phyloP scores from a whole-genome alignment of 2,888 invertebrate species.

The Mesorhabditis belari region DNA sequence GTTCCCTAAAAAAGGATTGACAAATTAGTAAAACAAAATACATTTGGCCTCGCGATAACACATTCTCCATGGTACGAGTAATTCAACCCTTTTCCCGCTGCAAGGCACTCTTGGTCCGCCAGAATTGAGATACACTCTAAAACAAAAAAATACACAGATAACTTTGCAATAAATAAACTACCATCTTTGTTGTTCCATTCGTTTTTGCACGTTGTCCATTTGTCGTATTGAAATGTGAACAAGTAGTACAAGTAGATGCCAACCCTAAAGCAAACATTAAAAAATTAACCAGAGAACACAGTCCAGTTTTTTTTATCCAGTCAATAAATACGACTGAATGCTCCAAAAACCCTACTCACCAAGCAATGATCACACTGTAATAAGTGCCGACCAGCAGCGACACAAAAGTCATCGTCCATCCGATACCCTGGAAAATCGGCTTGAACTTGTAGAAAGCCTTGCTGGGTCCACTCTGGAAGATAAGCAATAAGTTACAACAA shows the following conservation, averaged over 20 bases:
- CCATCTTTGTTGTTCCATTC: constrained; percentile 10
- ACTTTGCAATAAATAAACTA: background rate
- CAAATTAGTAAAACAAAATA: no score
- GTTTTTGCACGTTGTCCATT: constrained; percentile 18
- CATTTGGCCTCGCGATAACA: no score
- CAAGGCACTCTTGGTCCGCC: no score
- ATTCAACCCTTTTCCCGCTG: no score
- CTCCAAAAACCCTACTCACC: constrained; percentile 56
- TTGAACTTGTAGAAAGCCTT: background rate
- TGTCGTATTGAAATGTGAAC: constrained; percentile 4
- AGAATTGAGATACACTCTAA: no score
- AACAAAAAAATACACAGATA: no score
- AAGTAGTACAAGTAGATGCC: constrained; percentile 66
- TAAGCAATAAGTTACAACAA: background rate
- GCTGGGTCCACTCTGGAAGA: background rate
- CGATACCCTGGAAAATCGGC: constrained; percentile 63
- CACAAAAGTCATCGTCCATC: constrained; percentile 84
- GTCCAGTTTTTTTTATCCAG: no score
- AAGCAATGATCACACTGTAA: constrained; percentile 88
- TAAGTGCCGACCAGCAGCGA: constrained; percentile 90
- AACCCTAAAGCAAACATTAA: constrained; percentile 59
- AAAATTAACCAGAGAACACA: no score
- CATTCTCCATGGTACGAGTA: no score
- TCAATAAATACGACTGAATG: background rate
- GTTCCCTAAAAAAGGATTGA: no score